These are phyloP conservation scores for Laticauda colubrina DNA, from an alignment of 2,113 vertebrate genomes.

Conservation along the genomic window DNA sequence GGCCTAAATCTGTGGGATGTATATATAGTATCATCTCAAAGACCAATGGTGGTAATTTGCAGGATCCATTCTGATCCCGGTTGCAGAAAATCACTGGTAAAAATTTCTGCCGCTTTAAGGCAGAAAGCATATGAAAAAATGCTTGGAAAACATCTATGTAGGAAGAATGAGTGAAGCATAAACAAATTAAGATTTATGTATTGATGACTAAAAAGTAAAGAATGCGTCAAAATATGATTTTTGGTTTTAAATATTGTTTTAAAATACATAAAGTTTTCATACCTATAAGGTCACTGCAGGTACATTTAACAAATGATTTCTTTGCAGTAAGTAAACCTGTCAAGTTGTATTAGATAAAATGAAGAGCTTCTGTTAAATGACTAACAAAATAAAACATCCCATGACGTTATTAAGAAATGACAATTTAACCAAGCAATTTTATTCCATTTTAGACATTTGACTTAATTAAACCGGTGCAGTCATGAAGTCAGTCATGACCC, in stretches of 20 bases:
- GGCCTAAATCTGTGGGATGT: not conserved
- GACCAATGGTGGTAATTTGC: not conserved
- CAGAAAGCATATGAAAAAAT: not conserved
- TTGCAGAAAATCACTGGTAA: not conserved
- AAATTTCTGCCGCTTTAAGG: not conserved
- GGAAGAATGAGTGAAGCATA: not conserved
- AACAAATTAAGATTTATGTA: not conserved
- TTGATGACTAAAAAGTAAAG: not conserved
- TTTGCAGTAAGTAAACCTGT: constrained; percentile 14
- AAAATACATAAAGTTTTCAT: not conserved
- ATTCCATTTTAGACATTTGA: constrained; percentile 50
- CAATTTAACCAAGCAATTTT: constrained; percentile 46
- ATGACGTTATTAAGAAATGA: constrained; percentile 37
- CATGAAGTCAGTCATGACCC: constrained; percentile 57
- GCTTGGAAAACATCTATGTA: not conserved
- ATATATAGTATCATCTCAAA: not conserved
- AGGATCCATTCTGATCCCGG: not conserved
- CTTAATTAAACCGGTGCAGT: constrained; percentile 64
- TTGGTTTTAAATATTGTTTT: not conserved
- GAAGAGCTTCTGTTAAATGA: constrained; percentile 27
- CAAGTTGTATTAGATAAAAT: constrained; percentile 25
- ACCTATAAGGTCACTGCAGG: constrained; percentile 30
- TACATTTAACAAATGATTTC: constrained; percentile 22
- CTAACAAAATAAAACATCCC: constrained; percentile 40
- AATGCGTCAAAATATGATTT: not conserved